Percentiles rank a stretch among this genome's conserved stretches.
These are phyloP conservation scores for Cepaea nemoralis DNA, from an alignment of 1,140 invertebrate genomes.

Conservation along the genomic window DNA sequence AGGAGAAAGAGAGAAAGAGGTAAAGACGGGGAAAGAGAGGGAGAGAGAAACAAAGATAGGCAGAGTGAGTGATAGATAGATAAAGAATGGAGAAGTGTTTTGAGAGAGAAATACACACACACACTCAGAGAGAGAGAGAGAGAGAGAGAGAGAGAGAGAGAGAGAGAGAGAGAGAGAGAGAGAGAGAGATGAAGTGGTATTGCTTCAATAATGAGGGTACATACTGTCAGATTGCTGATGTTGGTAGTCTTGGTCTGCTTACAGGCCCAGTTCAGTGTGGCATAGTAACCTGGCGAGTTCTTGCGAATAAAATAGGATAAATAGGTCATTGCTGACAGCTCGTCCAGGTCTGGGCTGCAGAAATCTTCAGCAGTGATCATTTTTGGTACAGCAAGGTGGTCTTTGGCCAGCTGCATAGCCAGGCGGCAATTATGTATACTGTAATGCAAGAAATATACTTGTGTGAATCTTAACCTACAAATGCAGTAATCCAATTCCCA, in stretches of 20 bases:
- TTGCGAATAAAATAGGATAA: conserved; percentile 99
- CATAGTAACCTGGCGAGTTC: conserved; percentile 90
- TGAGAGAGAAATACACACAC: too few species aligned
- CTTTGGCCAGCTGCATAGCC: conserved; percentile 92
- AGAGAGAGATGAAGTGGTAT: too few species aligned
- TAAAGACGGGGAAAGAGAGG: too few species aligned
- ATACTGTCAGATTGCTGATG: conserved; percentile 90
- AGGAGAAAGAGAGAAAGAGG: too few species aligned
- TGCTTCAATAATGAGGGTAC: conserved; percentile 54
- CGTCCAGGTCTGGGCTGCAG: conserved; percentile 93
- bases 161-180: too few species aligned
- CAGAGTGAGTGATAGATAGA: too few species aligned
- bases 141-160: too few species aligned
- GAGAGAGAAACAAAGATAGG: too few species aligned
- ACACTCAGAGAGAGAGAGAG: too few species aligned
- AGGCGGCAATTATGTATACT: conserved; percentile 90
- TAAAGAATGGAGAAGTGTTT: too few species aligned
- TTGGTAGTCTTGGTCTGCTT: conserved; percentile 61
- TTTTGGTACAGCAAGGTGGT: conserved; percentile 90
- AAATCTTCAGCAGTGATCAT: conserved; percentile 96
- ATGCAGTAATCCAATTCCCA: too few species aligned
- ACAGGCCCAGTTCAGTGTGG: conserved; percentile 92
- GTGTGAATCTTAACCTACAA: too few species aligned
- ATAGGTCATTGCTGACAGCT: conserved; percentile 98
- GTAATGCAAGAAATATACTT: conserved; percentile 22